Evolutionary conservation across 2,113 vertebrate species (phyloP).

Genomic region (Cyphomyrus plagiostoma): DNA sequence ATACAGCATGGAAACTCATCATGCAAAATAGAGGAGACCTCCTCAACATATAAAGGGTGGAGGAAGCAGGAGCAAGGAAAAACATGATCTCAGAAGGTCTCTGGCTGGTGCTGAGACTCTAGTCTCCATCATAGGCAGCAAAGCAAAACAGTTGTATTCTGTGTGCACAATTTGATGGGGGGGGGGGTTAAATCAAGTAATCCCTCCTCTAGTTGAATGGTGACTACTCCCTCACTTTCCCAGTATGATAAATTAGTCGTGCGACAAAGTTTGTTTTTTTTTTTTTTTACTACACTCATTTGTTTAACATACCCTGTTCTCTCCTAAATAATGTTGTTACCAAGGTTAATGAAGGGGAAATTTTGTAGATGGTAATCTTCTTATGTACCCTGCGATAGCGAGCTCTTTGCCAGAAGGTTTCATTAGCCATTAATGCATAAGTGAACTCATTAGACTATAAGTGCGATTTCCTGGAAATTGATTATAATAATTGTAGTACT

Average conservation of each 20-base stretch:
- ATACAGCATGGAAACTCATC: background rate
- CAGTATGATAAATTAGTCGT: background rate
- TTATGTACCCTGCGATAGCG: background rate
- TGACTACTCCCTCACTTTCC: background rate
- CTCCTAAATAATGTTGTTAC: background rate
- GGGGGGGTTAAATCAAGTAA: background rate
- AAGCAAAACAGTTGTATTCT: background rate
- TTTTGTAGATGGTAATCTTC: conserved; percentile 15
- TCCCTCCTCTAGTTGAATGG: background rate
- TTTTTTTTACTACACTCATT: background rate
- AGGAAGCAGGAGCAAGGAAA: background rate
- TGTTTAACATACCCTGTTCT: background rate
- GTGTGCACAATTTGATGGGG: background rate
- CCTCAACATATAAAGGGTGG: background rate
- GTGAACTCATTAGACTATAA: conserved; percentile 11
- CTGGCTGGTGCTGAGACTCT: background rate
- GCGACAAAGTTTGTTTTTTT: background rate
- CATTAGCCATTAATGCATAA: background rate
- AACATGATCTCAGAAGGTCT: background rate
- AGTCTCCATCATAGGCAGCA: background rate
- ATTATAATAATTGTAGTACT: conserved; percentile 17
- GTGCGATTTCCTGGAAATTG: conserved; percentile 7
- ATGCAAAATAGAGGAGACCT: background rate
- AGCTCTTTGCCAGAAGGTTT: conserved; percentile 14
- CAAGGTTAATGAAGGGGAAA: conserved; percentile 20